Conservation (phyloP, 1,140 invertebrate genomes). For the Colletes gigas region DNA sequence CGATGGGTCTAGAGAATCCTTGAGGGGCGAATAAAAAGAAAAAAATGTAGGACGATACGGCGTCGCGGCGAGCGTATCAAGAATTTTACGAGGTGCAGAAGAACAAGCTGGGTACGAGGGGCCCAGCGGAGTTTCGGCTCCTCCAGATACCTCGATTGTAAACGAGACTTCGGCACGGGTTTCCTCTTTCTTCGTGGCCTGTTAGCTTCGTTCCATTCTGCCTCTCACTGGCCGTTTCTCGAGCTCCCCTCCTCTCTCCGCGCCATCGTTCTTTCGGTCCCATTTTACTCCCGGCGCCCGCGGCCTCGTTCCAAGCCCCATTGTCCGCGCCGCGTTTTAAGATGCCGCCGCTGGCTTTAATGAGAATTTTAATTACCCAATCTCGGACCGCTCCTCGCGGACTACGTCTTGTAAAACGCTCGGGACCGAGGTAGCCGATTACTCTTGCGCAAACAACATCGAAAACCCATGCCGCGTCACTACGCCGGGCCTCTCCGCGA, state of each 20-base stretch:
- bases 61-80: not conserved
- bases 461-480: conserved; percentile 39
- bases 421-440: conserved; percentile 22
- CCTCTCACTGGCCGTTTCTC: conserved; percentile 42
- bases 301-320: conserved; percentile 59
- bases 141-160: conserved; percentile 64
- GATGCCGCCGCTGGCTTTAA: conserved; percentile 68
- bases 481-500: not conserved
- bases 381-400: conserved; percentile 30
- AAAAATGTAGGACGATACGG: no score
- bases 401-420: conserved; percentile 8
- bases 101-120: conserved; percentile 43
- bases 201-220: conserved; percentile 54
- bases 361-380: conserved; percentile 76
- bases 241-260: conserved; percentile 30
- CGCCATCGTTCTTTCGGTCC: conserved; percentile 36
- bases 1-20: no score
- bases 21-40: no score
- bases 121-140: conserved; percentile 31
- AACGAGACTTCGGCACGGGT: conserved; percentile 61
- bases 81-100: conserved; percentile 52
- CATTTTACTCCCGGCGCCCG: conserved; percentile 33
- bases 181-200: conserved; percentile 64
- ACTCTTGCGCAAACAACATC: conserved; percentile 42
- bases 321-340: conserved; percentile 67